These are phyloP conservation scores for Hesperia comma DNA, from an alignment of 2,888 invertebrate species.

Conservation along the genomic window DNA sequence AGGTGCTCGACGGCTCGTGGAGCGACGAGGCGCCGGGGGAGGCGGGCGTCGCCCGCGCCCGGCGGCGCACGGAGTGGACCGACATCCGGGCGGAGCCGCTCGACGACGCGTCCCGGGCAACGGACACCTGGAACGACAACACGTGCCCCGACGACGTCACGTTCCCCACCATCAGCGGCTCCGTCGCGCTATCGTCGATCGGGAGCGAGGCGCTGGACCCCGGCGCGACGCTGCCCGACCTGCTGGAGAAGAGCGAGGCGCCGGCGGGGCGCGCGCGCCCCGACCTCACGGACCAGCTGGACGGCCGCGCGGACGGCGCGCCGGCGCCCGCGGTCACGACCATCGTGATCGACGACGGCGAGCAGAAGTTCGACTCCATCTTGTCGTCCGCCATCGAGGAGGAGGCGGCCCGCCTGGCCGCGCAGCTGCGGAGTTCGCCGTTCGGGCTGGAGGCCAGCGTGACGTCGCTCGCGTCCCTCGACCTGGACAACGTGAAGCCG, in stretches of 20 bases:
- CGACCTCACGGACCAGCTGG: conserved; percentile 70
- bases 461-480: conserved; percentile 85
- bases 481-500: conserved; percentile 89
- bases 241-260: conserved; percentile 70
- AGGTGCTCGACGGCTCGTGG: conserved; percentile 72
- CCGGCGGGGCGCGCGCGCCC: conserved; percentile 59
- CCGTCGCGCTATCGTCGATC: conserved; percentile 87
- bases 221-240: conserved; percentile 65
- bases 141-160: conserved; percentile 91
- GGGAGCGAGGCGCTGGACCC: conserved; percentile 83
- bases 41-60: conserved; percentile 52
- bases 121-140: conserved; percentile 92
- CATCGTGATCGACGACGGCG: conserved; percentile 73
- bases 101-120: conserved; percentile 51
- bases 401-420: conserved; percentile 88
- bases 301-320: conserved; percentile 49
- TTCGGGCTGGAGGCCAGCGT: conserved; percentile 83
- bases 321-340: conserved; percentile 50
- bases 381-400: conserved; percentile 89
- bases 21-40: conserved; percentile 53
- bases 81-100: conserved; percentile 54
- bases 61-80: conserved; percentile 62
- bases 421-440: conserved; percentile 63
- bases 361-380: conserved; percentile 84
- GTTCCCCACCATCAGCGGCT: conserved; percentile 91